Evolutionary conservation across 2,797 vertebrate species (phyloP).

Genomic region (Sebastiscus tertius): DNA sequence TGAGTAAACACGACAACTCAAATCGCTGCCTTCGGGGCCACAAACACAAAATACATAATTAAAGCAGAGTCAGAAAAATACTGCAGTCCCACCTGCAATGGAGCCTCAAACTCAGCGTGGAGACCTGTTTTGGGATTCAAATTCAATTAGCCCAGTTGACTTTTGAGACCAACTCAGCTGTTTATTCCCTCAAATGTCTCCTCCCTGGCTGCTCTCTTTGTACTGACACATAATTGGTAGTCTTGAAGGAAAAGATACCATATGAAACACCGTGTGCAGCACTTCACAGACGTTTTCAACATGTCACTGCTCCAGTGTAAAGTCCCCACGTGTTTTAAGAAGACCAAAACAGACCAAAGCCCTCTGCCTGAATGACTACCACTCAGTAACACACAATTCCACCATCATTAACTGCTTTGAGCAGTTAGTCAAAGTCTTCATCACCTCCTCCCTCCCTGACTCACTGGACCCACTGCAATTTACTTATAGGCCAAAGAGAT

Average conservation of each 20-base stretch:
- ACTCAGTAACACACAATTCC: neutral
- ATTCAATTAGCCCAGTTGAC: constrained; percentile 58
- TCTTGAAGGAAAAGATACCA: neutral
- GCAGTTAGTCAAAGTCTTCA: neutral
- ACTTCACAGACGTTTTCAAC: neutral
- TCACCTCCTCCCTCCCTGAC: neutral
- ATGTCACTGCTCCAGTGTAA: neutral
- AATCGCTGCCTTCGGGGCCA: neutral
- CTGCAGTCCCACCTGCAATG: constrained; percentile 14
- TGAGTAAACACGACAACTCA: constrained; percentile 10
- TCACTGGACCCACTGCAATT: neutral
- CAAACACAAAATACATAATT: constrained; percentile 5
- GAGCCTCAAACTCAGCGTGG: constrained; percentile 17
- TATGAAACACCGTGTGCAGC: neutral
- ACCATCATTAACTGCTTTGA: fast-evolving
- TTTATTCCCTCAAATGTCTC: constrained; percentile 19
- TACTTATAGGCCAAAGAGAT: neutral
- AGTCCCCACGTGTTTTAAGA: too few species aligned
- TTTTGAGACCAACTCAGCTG: constrained; percentile 9
- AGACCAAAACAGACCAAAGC: too few species aligned
- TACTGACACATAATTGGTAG: neutral
- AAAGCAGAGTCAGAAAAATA: constrained; percentile 12
- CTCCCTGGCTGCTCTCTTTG: constrained; percentile 5
- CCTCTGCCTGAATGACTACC: neutral
- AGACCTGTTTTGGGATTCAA: constrained; percentile 29